These are phyloP conservation scores for Gambusia affinis DNA, from an alignment of 2,113 vertebrate species.

Conservation along the genomic window DNA sequence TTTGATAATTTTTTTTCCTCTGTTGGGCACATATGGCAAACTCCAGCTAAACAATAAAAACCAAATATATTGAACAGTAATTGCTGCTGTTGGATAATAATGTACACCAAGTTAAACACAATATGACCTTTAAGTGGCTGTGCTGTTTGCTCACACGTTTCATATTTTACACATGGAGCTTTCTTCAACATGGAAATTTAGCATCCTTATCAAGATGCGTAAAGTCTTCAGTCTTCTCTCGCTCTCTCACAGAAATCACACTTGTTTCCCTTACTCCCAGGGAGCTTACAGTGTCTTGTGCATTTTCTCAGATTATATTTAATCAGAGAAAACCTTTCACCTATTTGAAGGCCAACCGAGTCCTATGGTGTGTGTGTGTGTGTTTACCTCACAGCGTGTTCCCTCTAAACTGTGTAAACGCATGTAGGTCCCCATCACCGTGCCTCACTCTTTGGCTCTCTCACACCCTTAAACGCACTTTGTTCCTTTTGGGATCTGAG, in stretches of 20 bases:
- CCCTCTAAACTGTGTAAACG: background rate
- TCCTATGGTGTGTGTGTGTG: background rate
- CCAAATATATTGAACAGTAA: background rate
- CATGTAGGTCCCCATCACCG: background rate
- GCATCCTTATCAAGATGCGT: background rate
- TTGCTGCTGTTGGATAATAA: background rate
- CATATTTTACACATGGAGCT: background rate
- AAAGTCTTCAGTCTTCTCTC: background rate
- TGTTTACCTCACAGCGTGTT: background rate
- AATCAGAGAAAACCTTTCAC: background rate
- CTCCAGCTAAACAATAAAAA: background rate
- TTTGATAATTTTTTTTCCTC: background rate
- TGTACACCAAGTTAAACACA: background rate
- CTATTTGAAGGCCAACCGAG: background rate
- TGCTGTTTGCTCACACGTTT: background rate
- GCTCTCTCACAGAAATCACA: background rate
- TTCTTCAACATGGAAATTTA: background rate
- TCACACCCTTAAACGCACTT: slow-evolving; percentile 52
- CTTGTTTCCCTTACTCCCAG: background rate
- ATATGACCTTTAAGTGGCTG: background rate
- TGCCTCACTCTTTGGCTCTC: slow-evolving; percentile 1
- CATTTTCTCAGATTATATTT: background rate
- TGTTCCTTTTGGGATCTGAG: slow-evolving; percentile 59
- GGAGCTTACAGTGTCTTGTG: background rate
- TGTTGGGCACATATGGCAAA: background rate